Base-by-base conservation (phyloP, 2,888 invertebrate genomes). In the Chloroclystis v-ata region DNA sequence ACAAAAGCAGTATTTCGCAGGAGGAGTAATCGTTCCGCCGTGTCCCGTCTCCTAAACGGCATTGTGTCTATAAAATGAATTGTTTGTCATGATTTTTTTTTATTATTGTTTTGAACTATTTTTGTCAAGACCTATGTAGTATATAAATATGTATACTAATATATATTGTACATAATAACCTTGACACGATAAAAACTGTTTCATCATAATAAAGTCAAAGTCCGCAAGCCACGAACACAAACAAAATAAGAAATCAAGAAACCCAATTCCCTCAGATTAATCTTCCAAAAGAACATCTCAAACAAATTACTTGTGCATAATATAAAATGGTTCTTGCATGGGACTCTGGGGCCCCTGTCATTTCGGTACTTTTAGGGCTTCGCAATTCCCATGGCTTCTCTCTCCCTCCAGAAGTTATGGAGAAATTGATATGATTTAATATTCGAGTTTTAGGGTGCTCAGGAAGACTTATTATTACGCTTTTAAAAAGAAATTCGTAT, bases 361-460 rank as follows among this genome's bases (percentile, higher is more conserved):
- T 53, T 56, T 56, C 43, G 43, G 47, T 50, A 37, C 43, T 52
- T 59, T 20, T 47, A 54, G 4, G 63, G 61, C 47, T 61, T 63
- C 61, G 40, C 30, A 25, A 55, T 54, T 53, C 54, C 45, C 56
- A 51, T 50, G 62, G 62, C 62, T 62, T 62, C 62, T 16, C 38
- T 38, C 41, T 49, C 54, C 61, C 54, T 45, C 35, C 43, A 45
- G 24, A 48, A 48, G 47, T 49, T 47, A 42, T 49, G 44, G 46
- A 14, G 48, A 37, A 48, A 49, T 50, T 30, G 46, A 50, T 50
- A 50, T 43, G 50, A 50, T 50, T 46, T 35, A 41, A 49, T 46
- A 46, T 46, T 49, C 32, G 8, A 45, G 12, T 43, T 35, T 32
- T 20, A 16, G 40, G 13, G 30, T 35, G 38, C 41, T 10, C 12